Base-by-base conservation (phyloP, 2,888 invertebrate species). In the Ecliptopera silaceata region DNA sequence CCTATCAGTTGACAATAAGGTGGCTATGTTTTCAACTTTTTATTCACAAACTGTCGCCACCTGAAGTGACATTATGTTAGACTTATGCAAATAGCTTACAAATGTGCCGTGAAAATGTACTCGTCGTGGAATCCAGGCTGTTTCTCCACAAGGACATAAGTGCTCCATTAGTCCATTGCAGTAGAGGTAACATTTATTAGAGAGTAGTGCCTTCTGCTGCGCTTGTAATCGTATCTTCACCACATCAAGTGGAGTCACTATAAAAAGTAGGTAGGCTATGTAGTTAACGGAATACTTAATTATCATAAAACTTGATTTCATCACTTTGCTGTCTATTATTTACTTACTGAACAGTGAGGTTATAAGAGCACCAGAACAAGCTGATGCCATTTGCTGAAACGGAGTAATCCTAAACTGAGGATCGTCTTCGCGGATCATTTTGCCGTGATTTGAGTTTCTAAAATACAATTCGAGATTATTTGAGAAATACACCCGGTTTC, bases 121-220 rank as follows among this genome's bases (percentile, higher is more conserved):
- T 68, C 93, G 91, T 66, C 87, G 86, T 32, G 91, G 92, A 69
- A 94, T 93, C 96, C 96, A 96, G 49, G 89, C 84, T n/a, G 88
- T 75, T 65, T 83, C 79, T 13, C 93, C 92, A 84, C 98, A 98
- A 11, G 96, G 95, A 81, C 99, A 99, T 32, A 99, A 86, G 80
- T 99, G 99, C 85, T 99, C 99, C 99, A 99, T 99, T 10, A 99
- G 91, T 0, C 99, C 99, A 92, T 99, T 99, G 80, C 98, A 98
- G 84, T 98, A 99, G 5, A 99, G 88, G 80, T 97, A 99, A 84
- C 99, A 98, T 84, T 96, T 96, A 67, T 97, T 96, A 6, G 95
- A 95, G 4, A 95, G 86, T 68, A 96, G 80, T 0, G 95, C 94
- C 72, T 97, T 97, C 75, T 97, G 96, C 83, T 99, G 99, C 2